Percentiles rank a stretch among this genome's conserved stretches.
phyloP scores from a whole-genome alignment of 2,797 vertebrate species.

The Karalla daura region DNA sequence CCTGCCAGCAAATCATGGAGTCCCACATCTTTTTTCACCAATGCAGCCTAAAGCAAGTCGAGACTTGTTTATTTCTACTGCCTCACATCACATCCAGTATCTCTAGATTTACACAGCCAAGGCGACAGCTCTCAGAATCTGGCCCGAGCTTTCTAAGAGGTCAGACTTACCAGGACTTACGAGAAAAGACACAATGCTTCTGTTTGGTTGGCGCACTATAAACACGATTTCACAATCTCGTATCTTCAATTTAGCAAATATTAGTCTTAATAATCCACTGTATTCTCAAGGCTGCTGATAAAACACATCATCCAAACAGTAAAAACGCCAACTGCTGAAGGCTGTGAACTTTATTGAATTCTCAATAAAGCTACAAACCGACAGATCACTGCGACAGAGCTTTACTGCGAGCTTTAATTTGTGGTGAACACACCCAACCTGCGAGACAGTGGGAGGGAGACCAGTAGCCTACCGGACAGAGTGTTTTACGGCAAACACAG shows the following conservation, averaged over 20 bases:
- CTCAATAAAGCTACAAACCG: constrained; percentile 8
- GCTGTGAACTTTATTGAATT: constrained; percentile 38
- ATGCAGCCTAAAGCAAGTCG: constrained; percentile 2
- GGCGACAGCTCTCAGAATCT: background rate
- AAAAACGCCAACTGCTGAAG: constrained; percentile 26
- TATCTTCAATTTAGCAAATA: constrained; percentile 6
- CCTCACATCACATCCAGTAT: constrained; percentile 9
- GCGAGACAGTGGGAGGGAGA: background rate
- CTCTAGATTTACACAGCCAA: background rate
- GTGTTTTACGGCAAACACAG: constrained; percentile 29
- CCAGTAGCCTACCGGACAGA: constrained; percentile 5
- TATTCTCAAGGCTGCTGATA: background rate
- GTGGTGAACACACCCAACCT: constrained; percentile 16
- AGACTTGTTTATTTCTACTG: background rate
- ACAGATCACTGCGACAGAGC: background rate
- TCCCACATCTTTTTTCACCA: background rate
- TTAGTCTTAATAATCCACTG: background rate
- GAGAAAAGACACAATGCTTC: background rate
- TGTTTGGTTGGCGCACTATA: no score
- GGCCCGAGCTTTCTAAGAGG: background rate
- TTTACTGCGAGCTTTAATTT: constrained; percentile 52
- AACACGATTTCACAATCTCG: no score
- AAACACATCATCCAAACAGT: constrained; percentile 11
- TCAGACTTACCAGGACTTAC: no score
- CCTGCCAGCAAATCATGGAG: constrained; percentile 9